Evolutionary conservation across 2,797 vertebrate genomes (phyloP), one percentile per base, ranked within the genome.

Genomic region (Fistularia commersonii): DNA sequence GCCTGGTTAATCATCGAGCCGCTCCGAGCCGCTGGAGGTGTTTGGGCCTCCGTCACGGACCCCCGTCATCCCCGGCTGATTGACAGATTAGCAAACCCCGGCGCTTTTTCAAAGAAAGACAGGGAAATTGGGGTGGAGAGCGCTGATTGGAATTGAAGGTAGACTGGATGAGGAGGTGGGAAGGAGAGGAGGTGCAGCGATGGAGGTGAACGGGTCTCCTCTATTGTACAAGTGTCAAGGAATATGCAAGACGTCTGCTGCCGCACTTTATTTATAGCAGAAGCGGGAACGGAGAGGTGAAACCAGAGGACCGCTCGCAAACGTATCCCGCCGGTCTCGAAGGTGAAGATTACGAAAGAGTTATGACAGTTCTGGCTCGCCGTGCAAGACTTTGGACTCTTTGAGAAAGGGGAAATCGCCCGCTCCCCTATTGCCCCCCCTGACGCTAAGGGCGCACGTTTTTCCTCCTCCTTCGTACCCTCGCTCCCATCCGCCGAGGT

Each of bases 1-100:
- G 89, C 74, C 74, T 85, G 82, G 90, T 91, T 91, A 92, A 92
- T 92, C 84, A 92, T 91, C 88, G 79, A 90, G 85, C 88, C 36
- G 51, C 66, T 72, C 67, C 2, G 41, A 79, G 82, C 73, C 48
- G 72, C 75, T 87, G 82, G 86, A 90, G 85, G 87, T 90, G 85
- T 68, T 72, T 74, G 74, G 81, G 50, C 78, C 72, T 61, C 76
- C 66, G 62, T 67, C 77, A 63, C 57, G 15, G 77, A 67, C 74
- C 68, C 76, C 72, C 81, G 60, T 81, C 84, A 77, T 58, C 11
- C 55, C 66, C 73, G 80, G 77, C 54, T 88, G 89, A 91, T 75
- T 91, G 89, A 90, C 90, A 91, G 86, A 91, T 88, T 82, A 90
- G 89, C 89, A 86, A 88, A 82, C 85, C 57, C 74, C 55, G 79